phyloP scores from a whole-genome alignment of 37 sponge, comb jelly and placozoan genomes.

The Aplysina aerophoba region DNA sequence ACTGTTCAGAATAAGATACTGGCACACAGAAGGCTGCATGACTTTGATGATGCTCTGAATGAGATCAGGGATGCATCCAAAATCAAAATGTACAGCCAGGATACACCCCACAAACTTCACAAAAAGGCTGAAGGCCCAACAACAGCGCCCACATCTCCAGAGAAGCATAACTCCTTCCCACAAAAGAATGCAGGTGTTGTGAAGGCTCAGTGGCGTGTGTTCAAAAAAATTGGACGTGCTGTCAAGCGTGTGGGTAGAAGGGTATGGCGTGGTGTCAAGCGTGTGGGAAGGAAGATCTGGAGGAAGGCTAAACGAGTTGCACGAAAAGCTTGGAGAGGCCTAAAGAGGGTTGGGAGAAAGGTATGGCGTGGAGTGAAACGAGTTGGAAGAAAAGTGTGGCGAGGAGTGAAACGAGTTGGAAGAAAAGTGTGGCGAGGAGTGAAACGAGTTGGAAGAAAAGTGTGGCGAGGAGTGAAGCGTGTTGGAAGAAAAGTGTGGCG shows the following conservation, averaged over 20 bases:
- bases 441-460: not conserved
- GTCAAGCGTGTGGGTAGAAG: not conserved
- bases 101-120: too few relatives aligned
- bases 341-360: not conserved
- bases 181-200: not conserved
- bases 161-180: too few relatives aligned
- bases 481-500: not conserved
- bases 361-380: not conserved
- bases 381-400: conserved; percentile 5
- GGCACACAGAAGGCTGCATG: too few relatives aligned
- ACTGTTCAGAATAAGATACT: too few relatives aligned
- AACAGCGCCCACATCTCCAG: too few relatives aligned
- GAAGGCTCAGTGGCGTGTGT: conserved; percentile 10
- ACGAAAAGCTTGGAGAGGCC: not conserved
- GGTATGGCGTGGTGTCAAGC: not conserved
- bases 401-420: not conserved
- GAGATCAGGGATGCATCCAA: too few relatives aligned
- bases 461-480: not conserved
- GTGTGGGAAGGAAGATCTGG: not conserved
- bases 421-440: not conserved
- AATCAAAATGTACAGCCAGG: too few relatives aligned
- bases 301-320: not conserved
- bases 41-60: too few relatives aligned
- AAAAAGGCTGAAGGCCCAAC: too few relatives aligned
- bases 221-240: conserved; percentile 5